Evolutionary conservation across 2,888 invertebrate species (phyloP), one percentile per base, ranked within the genome.

Genomic region (Gisinianus flammeolus): DNA sequence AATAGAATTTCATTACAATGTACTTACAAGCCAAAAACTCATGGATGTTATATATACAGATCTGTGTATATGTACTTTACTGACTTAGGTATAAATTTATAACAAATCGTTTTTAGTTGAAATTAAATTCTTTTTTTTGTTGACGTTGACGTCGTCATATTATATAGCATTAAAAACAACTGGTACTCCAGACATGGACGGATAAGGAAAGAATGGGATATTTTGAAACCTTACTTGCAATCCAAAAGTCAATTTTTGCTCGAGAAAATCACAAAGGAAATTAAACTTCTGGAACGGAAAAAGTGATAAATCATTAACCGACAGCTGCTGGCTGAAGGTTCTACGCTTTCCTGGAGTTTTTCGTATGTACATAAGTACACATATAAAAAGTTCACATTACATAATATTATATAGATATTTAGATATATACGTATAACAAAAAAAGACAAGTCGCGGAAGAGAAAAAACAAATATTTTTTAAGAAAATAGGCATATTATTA

Each of bases 281-380:
- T 62, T 62, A 62, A 62, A 62, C 26, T 62, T 62, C 26, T 62
- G 12, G 62, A 62, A 26, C 22, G 62, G 62, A 62, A 26, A 62
- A 62, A 62, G 28, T 62, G 62, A 62, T 62, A 62, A 62, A 62
- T 62, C 62, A 62, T 62, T 62, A 26, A 62, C 22, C 62, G 62
- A 62, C 62, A 62, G 62, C 62, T 62, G 62, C 26, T 26, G 3
- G 26, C 58, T 24, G 58, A 58, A 44, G 16, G 19, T 4, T 16
- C 44, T 44, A 1, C 22, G 6, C 56, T 22, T 58, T 58, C 24
- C 22, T 44, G 44, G 44, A 44, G n/a, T n/a, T n/a, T n/a, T n/a
- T n/a, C n/a, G n/a, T n/a, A n/a, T n/a, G n/a, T n/a, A n/a, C n/a
- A n/a, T n/a, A n/a, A n/a, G n/a, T n/a, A n/a, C n/a, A n/a, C n/a